Percentiles rank a stretch among this genome's conserved stretches.
These are phyloP conservation scores for Drosophila mayaguana DNA, from an alignment of 2,888 invertebrate species.

Conservation along the genomic window DNA sequence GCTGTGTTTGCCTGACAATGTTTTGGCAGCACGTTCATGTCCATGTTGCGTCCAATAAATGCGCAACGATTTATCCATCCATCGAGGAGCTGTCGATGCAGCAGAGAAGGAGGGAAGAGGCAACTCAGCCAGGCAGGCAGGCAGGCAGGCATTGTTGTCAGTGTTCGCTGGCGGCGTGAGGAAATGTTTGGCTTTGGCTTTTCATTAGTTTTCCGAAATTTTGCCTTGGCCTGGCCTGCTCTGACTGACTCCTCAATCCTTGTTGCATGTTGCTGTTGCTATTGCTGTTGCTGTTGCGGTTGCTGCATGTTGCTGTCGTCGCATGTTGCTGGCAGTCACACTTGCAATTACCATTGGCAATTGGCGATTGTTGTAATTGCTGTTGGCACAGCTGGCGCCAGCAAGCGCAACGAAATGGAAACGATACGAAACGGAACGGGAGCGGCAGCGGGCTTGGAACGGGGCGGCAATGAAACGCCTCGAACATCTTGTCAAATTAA, in stretches of 20 bases:
- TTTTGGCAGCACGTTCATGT: constrained; percentile 59
- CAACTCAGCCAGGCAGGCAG: constrained; percentile 16
- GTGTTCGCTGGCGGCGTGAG: constrained; percentile 81
- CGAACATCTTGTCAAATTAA: constrained; percentile 77
- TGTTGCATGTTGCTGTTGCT: constrained; percentile 36
- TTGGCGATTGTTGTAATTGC: constrained; percentile 77
- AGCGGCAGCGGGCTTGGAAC: background rate
- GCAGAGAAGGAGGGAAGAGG: no score
- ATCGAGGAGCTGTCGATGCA: constrained; percentile 65
- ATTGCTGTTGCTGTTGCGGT: constrained; percentile 40
- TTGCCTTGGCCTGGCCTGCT: constrained; percentile 37
- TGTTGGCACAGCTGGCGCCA: constrained; percentile 78
- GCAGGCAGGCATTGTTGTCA: constrained; percentile 50
- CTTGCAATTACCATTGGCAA: constrained; percentile 78
- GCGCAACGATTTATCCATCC: constrained; percentile 74
- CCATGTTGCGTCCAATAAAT: constrained; percentile 73
- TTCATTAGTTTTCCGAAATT: constrained; percentile 75
- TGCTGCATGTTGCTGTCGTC: constrained; percentile 50
- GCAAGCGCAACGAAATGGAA: constrained; percentile 8
- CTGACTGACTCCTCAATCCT: constrained; percentile 47
- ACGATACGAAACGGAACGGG: constrained; percentile 10
- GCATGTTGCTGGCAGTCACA: constrained; percentile 67
- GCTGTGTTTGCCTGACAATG: constrained; percentile 55
- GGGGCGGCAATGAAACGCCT: constrained; percentile 19
- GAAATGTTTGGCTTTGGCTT: constrained; percentile 82